Conservation (phyloP, 2,113 vertebrate species). For the Phainopepla nitens region DNA sequence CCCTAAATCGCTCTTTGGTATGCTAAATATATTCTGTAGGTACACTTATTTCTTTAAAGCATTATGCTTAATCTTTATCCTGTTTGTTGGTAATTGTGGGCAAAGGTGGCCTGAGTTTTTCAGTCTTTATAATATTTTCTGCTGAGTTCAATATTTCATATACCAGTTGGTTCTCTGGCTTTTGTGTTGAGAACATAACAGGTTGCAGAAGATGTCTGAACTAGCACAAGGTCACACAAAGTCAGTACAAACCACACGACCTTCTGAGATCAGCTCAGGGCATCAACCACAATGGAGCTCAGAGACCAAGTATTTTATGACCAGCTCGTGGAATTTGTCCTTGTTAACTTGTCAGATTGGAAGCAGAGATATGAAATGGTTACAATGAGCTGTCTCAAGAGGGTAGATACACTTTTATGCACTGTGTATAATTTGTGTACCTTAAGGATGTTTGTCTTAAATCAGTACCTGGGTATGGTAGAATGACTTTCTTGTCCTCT, state of each 20-base stretch:
- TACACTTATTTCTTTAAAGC: not conserved
- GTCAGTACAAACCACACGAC: not conserved
- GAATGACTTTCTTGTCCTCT: not conserved
- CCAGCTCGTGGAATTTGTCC: not conserved
- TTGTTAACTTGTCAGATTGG: not conserved
- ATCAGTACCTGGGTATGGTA: not conserved
- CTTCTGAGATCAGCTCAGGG: not conserved
- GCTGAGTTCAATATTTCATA: not conserved
- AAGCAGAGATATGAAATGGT: not conserved
- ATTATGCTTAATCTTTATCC: not conserved
- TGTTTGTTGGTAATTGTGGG: not conserved
- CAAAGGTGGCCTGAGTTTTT: not conserved
- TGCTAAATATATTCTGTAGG: not conserved
- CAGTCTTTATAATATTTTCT: not conserved
- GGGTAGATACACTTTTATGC: not conserved
- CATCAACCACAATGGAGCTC: not conserved
- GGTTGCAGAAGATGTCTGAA: not conserved
- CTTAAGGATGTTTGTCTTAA: not conserved
- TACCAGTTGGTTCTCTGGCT: not conserved
- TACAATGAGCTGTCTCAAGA: not conserved
- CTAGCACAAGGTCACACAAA: slow-evolving; percentile 47
- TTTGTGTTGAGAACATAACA: not conserved
- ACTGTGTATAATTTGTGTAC: not conserved
- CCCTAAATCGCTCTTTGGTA: fast-evolving
- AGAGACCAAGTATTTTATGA: not conserved